Conservation (phyloP, 2,797 vertebrate species). For the Thripadectes ignobilis region DNA sequence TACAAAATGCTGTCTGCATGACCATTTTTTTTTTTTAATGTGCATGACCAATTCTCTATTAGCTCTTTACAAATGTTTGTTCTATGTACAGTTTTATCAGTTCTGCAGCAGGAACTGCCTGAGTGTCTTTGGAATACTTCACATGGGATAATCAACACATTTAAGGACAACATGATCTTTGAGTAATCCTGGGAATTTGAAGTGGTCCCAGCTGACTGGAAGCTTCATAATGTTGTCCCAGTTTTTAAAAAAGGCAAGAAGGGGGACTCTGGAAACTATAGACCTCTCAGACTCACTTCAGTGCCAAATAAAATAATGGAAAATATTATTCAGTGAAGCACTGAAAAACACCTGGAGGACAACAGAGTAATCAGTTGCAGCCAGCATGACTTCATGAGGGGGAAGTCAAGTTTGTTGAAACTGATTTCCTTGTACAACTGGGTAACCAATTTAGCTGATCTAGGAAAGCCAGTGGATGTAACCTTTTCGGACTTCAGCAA, state of each 20-base stretch:
- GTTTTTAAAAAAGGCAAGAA: neutral
- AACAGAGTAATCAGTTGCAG: neutral
- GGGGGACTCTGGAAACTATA: fast-evolving
- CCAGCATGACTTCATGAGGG: neutral
- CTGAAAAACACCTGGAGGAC: neutral
- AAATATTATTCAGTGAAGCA: neutral
- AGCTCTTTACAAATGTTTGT: neutral
- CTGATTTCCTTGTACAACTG: neutral
- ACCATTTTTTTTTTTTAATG: neutral
- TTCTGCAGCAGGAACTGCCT: neutral
- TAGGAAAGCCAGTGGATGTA: neutral
- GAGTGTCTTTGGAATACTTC: neutral
- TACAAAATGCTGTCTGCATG: neutral
- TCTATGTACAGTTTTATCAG: neutral
- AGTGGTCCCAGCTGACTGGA: neutral
- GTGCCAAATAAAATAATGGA: neutral
- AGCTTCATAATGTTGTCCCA: neutral
- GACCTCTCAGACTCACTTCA: neutral
- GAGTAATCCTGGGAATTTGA: neutral
- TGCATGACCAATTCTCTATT: neutral
- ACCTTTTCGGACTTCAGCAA: neutral
- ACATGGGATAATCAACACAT: neutral
- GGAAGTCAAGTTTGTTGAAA: neutral
- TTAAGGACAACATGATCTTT: neutral
- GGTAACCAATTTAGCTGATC: no score